phyloP scores from a whole-genome alignment of 2,113 vertebrate genomes.

The Rhabdornis inornatus region DNA sequence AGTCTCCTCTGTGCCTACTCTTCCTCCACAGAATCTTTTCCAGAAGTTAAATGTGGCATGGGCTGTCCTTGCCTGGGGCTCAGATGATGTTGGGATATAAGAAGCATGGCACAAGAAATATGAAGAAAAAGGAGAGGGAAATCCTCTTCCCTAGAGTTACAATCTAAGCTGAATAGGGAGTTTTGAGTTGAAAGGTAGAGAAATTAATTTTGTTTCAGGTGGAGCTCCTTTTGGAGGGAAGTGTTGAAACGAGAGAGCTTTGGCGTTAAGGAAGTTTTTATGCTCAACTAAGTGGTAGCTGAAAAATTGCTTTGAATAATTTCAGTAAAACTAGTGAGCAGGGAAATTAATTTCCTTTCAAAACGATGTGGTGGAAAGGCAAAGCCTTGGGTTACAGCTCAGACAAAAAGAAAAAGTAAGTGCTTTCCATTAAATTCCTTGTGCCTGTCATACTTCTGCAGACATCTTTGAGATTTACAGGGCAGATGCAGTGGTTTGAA shows the following conservation, averaged over 20 bases:
- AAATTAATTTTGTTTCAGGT: constrained; percentile 16
- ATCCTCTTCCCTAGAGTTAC: not conserved
- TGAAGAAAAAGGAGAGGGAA: not conserved
- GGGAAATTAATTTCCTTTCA: constrained; percentile 34
- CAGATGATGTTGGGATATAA: not conserved
- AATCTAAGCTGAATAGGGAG: not conserved
- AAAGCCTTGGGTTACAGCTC: not conserved
- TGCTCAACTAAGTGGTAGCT: not conserved
- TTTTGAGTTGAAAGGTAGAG: not conserved
- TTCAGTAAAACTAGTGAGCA: not conserved
- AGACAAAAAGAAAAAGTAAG: not conserved
- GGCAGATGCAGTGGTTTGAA: not conserved
- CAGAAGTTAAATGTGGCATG: not conserved
- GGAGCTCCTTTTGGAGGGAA: not conserved
- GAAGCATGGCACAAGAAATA: not conserved
- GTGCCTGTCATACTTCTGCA: not conserved
- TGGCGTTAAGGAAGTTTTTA: not conserved
- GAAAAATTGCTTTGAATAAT: constrained; percentile 4
- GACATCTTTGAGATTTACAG: not conserved
- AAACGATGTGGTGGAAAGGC: not conserved
- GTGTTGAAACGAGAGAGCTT: constrained; percentile 17
- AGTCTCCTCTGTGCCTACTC: accelerated
- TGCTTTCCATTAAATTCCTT: not conserved
- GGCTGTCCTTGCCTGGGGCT: not conserved
- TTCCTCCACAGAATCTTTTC: not conserved